Evolutionary conservation across 2,888 invertebrate species (phyloP).

Genomic region (Cephus pygmeus): DNA sequence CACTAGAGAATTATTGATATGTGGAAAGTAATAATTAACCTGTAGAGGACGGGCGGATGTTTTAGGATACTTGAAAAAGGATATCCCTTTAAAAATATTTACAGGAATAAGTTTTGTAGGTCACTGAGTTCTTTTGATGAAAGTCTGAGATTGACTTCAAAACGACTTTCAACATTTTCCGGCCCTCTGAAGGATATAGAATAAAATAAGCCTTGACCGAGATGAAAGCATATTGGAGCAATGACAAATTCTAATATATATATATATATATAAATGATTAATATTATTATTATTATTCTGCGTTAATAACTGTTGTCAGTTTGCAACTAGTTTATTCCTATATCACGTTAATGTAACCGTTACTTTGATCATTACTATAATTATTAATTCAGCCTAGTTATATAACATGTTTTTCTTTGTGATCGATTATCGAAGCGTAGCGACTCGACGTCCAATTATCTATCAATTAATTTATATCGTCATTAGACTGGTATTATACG

Average conservation of each 20-base stretch:
- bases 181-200: neutral
- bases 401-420: neutral
- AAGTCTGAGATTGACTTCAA: too few species aligned
- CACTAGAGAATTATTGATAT: too few species aligned
- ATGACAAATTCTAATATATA: conserved; percentile 6
- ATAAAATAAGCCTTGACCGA: conserved; percentile 5
- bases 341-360: neutral
- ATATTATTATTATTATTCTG: neutral
- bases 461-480: neutral
- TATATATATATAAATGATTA: neutral
- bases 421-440: neutral
- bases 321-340: too few species aligned
- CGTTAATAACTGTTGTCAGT: neutral
- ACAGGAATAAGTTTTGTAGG: neutral
- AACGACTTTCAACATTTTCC: too few species aligned
- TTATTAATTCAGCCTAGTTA: too few species aligned
- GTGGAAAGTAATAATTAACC: too few species aligned
- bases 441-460: neutral
- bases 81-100: neutral
- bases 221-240: neutral
- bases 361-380: neutral
- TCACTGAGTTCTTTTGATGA: too few species aligned
- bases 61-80: neutral
- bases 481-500: neutral
- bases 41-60: too few species aligned